Conservation (phyloP, 2,888 invertebrate species). For the Ferrisia virgata region DNA sequence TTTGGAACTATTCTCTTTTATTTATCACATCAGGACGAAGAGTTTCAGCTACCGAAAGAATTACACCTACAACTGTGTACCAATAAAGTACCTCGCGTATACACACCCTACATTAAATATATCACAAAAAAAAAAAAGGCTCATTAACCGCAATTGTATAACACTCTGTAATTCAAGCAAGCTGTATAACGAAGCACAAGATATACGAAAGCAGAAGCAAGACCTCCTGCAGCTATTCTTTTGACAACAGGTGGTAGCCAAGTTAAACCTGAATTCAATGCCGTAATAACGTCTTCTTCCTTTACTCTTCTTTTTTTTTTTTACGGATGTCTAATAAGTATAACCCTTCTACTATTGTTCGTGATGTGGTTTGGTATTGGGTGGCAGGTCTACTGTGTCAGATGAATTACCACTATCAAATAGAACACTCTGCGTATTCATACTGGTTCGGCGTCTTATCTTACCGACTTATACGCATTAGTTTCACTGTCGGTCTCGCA, state of each 20-base stretch:
- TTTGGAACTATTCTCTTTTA: no score
- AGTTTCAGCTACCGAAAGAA: background rate
- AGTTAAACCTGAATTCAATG: slow-evolving; percentile 42
- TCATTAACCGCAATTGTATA: slow-evolving; percentile 39
- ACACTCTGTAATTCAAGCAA: background rate
- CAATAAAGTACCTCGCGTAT: slow-evolving; percentile 6
- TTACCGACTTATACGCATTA: slow-evolving; percentile 34
- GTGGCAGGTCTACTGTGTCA: slow-evolving; percentile 43
- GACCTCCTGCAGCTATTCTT: slow-evolving; percentile 45
- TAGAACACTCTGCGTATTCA: slow-evolving; percentile 32
- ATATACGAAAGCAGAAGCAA: slow-evolving; percentile 39
- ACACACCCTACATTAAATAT: background rate
- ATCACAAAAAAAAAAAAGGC: background rate
- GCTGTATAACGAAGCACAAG: background rate
- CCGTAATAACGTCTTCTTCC: slow-evolving; percentile 45
- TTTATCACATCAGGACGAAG: background rate
- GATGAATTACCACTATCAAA: slow-evolving; percentile 45
- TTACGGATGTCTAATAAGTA: slow-evolving; percentile 34
- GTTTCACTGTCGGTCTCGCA: slow-evolving; percentile 42
- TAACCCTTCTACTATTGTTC: slow-evolving; percentile 44
- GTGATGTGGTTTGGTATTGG: slow-evolving; percentile 41
- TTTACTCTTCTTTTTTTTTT: slow-evolving; percentile 32
- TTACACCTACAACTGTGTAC: slow-evolving; percentile 18
- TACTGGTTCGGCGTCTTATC: slow-evolving; percentile 33
- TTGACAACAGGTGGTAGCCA: slow-evolving; percentile 45